phyloP scores from a whole-genome alignment of 1,140 invertebrate genomes.

The Lucilia cuprina region DNA sequence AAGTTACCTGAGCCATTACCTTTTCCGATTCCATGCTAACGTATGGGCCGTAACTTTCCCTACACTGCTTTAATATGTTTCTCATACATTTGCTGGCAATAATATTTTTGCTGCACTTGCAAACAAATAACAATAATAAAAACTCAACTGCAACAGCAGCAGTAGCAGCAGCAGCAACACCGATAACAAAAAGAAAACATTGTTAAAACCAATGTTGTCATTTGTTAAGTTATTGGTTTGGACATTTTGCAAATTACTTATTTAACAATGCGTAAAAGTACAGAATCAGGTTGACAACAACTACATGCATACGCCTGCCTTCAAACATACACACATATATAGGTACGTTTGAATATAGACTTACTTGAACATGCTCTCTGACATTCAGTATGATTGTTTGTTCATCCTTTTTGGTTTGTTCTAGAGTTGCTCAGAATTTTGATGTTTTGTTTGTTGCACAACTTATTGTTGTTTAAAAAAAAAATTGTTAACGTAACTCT shows the following conservation, averaged over 20 bases:
- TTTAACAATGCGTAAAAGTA: constrained; percentile 59
- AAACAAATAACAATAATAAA: not conserved
- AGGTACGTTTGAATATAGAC: too few relatives aligned
- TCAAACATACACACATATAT: not conserved
- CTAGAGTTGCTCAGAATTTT: not conserved
- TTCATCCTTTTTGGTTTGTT: not conserved
- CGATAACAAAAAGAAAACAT: not conserved
- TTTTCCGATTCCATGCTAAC: too few relatives aligned
- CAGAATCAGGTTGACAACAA: too few relatives aligned
- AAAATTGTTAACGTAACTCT: constrained; percentile 10
- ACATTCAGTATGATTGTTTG: not conserved
- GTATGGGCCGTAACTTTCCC: too few relatives aligned
- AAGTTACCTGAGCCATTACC: too few relatives aligned
- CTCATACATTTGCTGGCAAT: not conserved
- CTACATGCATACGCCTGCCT: too few relatives aligned
- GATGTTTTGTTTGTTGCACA: not conserved
- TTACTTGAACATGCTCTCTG: not conserved
- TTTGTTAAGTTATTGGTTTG: constrained; percentile 48
- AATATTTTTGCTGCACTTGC: not conserved
- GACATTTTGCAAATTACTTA: constrained; percentile 62
- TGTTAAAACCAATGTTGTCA: constrained; percentile 11
- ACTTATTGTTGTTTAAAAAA: not conserved
- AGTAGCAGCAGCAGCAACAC: not conserved
- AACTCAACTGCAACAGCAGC: not conserved
- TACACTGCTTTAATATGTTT: too few relatives aligned